A percentile compares a stretch with the other conserved stretches of the same genome.
Evolutionary conservation across 2,888 invertebrate genomes (phyloP).

Genomic region (Xanthia icteritia): DNA sequence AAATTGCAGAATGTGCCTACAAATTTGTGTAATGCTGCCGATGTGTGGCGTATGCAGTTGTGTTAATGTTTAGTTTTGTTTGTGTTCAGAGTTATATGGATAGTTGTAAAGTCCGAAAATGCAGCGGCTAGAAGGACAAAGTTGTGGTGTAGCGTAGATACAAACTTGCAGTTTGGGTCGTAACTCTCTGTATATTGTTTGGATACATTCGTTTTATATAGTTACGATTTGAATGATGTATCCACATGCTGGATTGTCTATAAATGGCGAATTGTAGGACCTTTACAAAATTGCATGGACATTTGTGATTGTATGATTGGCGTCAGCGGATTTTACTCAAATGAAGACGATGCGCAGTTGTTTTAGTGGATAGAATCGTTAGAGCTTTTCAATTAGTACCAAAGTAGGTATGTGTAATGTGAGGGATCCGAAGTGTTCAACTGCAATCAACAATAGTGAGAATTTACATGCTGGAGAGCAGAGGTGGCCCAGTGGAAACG

Average conservation of each 20-base stretch:
- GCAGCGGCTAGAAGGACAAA: constrained; percentile 76
- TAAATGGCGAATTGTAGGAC: constrained; percentile 37
- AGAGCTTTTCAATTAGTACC: not conserved
- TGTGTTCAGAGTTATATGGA: constrained; percentile 38
- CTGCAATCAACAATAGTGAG: no score
- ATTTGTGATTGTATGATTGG: not conserved
- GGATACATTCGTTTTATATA: constrained; percentile 64
- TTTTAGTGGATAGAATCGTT: not conserved
- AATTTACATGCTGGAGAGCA: no score
- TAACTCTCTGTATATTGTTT: constrained; percentile 76
- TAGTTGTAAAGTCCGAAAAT: constrained; percentile 69
- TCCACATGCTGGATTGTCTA: constrained; percentile 51
- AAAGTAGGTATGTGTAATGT: not conserved
- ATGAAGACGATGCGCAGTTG: not conserved
- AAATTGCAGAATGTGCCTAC: constrained; percentile 64
- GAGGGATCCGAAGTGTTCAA: no score
- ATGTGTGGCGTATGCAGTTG: constrained; percentile 30
- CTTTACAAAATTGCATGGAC: constrained; percentile 27
- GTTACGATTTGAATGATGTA: constrained; percentile 69
- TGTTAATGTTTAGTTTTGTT: constrained; percentile 63
- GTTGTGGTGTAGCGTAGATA: constrained; percentile 76
- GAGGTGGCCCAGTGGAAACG: no score
- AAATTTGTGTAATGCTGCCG: constrained; percentile 43
- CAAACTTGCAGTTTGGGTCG: constrained; percentile 79
- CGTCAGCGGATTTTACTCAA: not conserved